Percentiles rank a stretch among this genome's conserved stretches.
Conservation (phyloP, 1,140 invertebrate genomes). For the Cotesia typhae region DNA sequence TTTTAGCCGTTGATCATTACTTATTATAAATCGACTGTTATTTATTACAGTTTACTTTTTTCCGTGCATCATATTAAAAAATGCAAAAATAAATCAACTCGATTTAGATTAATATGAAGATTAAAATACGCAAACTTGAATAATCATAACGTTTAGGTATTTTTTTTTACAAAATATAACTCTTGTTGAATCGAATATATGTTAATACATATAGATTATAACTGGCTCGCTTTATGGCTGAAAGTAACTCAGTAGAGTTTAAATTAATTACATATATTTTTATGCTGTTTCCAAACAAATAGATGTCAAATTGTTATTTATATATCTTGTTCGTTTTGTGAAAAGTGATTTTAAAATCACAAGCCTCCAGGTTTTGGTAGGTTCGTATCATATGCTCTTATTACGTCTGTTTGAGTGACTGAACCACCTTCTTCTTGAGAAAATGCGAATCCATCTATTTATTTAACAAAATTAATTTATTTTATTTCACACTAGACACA, state of each 20-base stretch:
- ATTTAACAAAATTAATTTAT: constrained; percentile 31
- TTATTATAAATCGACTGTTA: no score
- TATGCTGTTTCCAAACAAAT: no score
- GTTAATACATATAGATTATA: background rate
- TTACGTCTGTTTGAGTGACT: constrained; percentile 90
- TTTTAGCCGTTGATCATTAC: no score
- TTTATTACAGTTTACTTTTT: no score
- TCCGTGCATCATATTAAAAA: no score
- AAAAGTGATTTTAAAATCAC: constrained; percentile 59
- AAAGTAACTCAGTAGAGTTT: no score
- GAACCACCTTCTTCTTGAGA: constrained; percentile 98
- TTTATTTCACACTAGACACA: background rate
- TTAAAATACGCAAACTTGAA: no score
- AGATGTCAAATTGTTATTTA: no score
- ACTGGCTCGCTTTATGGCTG: no score
- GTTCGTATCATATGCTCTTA: constrained; percentile 92
- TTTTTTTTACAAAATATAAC: background rate
- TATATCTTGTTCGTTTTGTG: background rate
- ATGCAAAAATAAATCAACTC: no score
- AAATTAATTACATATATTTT: no score
- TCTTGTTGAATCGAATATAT: background rate
- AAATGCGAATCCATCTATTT: constrained; percentile 95
- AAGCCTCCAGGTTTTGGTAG: constrained; percentile 82
- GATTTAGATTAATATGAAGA: no score
- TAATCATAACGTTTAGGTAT: background rate